Conservation (phyloP, 2,888 invertebrate genomes). For the Frankliniella intonsa region DNA sequence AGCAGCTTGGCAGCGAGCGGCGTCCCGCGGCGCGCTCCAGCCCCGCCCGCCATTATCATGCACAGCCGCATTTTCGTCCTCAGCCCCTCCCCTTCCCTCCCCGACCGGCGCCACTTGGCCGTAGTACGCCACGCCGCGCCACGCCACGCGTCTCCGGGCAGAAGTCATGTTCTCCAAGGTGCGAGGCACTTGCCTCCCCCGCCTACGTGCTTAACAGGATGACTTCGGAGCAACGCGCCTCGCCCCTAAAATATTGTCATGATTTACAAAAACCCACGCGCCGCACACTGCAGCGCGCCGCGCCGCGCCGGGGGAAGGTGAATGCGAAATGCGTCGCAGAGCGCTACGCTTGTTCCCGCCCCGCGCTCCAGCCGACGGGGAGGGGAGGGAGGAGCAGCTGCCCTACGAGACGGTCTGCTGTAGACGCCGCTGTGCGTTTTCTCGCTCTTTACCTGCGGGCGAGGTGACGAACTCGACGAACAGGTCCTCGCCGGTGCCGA, state of each 20-base stretch:
- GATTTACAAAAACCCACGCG: slow-evolving; percentile 12
- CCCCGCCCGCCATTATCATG: slow-evolving; percentile 2
- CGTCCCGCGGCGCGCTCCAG: neutral
- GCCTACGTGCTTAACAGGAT: slow-evolving; percentile 7
- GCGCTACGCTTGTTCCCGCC: too few relatives aligned
- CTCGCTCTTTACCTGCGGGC: slow-evolving; percentile 60
- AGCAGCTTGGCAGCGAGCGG: neutral
- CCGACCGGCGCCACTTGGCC: neutral
- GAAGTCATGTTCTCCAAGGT: neutral
- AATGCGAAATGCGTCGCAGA: neutral
- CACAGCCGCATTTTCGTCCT: slow-evolving; percentile 6
- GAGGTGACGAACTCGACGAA: slow-evolving; percentile 87
- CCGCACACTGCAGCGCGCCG: neutral
- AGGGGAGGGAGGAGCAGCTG: too few relatives aligned
- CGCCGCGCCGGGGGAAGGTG: neutral
- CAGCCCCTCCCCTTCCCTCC: neutral
- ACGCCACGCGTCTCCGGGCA: neutral
- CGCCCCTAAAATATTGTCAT: slow-evolving; percentile 7
- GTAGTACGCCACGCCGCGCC: neutral
- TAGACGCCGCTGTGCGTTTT: too few relatives aligned
- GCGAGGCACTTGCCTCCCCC: neutral
- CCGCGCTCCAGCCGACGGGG: too few relatives aligned
- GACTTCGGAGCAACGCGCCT: neutral
- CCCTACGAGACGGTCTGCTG: too few relatives aligned
- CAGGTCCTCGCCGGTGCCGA: slow-evolving; percentile 83